Base-by-base conservation (phyloP, 1,140 invertebrate genomes). In the Spodoptera litura region DNA sequence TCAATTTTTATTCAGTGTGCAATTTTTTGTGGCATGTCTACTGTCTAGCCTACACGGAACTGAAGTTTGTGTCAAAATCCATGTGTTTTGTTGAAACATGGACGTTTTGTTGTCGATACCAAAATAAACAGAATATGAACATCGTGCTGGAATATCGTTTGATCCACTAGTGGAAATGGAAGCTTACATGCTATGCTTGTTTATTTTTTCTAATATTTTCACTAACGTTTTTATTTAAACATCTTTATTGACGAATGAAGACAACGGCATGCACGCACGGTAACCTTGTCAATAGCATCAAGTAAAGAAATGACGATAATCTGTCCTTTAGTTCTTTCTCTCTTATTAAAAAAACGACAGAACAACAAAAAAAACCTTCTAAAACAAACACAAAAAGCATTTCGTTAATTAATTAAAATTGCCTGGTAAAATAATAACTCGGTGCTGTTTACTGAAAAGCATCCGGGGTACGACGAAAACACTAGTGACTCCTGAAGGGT, bases 401-500 rank as follows among this genome's bases (percentile, higher is more conserved):
- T 20, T 4, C 20, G 11, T 53, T 27, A 53, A 52, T 53, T 13
- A 75, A 75, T 27, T 53, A 75, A 75, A 62, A 62, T 51, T n/a
- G 58, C 51, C 56, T 51, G 52, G 12, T 49, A 75, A 73, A 75
- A 75, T 58, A 52, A 75, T 62, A 59, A 62, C 35, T 62, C 35
- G 44, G 10, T 31, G 38, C 49, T 53, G 49, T 70, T 75, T 75
- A 55, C 49, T 75, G 27, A 73, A 81, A 86, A 86, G 82, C 78
- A 75, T 75, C 73, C n/a, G 51, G 44, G 11, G n/a, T 51, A 75
- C 80, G 82, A 44, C 38, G 38, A 44, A 83, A 86, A 85, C 79
- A 84, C 78, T 59, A 85, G 80, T 83, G 85, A 81, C 83, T 84
- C 81, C 76, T 84, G 78, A 56, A 70, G 71, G 83, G 73, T 35